These are phyloP conservation scores for Rugalucina vietnamica DNA, from an alignment of 2,888 invertebrate species.

Conservation along the genomic window DNA sequence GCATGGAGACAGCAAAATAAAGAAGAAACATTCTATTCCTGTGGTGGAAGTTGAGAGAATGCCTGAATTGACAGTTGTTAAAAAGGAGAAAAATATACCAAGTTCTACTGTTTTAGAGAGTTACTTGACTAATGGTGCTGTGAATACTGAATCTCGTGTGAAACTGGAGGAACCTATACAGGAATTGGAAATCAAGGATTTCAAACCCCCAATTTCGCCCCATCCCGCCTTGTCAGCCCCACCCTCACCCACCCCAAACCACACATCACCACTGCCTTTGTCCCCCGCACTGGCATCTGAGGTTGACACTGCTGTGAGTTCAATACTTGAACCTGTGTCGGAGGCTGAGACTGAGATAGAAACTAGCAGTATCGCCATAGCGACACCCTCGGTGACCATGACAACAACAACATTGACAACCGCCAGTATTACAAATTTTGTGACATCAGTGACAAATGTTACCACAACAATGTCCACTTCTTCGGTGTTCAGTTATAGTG, in stretches of 20 bases:
- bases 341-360: constrained; percentile 36
- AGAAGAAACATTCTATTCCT: constrained; percentile 78
- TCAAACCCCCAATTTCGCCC: constrained; percentile 34
- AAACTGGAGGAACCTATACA: constrained; percentile 46
- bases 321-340: constrained; percentile 53
- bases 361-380: constrained; percentile 48
- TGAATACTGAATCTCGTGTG: constrained; percentile 40
- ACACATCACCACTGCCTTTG: constrained; percentile 31
- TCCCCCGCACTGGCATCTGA: constrained; percentile 41
- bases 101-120: constrained; percentile 49
- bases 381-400: constrained; percentile 54
- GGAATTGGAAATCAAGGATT: constrained; percentile 32
- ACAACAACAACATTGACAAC: constrained; percentile 66
- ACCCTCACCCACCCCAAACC: constrained; percentile 10
- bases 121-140: constrained; percentile 52
- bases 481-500: constrained; percentile 50
- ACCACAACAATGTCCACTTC: constrained; percentile 56
- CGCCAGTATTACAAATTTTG: constrained; percentile 65
- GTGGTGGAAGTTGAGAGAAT: constrained; percentile 83
- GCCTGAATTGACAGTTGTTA: constrained; percentile 70
- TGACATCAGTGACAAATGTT: constrained; percentile 63
- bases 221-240: constrained; percentile 42
- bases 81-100: constrained; percentile 55
- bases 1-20: constrained; percentile 41
- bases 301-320: constrained; percentile 58